Conservation (phyloP, 1,140 invertebrate species). For the Platyura marginata region DNA sequence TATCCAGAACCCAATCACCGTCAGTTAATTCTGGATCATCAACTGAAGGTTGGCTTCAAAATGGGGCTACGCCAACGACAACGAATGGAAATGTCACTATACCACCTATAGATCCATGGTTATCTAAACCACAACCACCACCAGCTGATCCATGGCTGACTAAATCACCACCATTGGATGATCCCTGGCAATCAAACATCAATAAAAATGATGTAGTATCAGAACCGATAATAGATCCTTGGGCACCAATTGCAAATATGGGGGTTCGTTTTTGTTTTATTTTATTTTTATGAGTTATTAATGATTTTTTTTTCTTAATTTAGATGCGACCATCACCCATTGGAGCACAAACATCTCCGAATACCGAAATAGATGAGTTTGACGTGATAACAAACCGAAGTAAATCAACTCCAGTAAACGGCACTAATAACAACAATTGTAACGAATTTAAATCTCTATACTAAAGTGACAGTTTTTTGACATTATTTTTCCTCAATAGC, state of each 20-base stretch:
- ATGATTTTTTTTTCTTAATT: not conserved
- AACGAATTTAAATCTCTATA: too few relatives aligned
- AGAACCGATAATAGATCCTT: conserved; percentile 28
- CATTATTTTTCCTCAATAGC: conserved; percentile 7
- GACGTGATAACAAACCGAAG: conserved; percentile 56
- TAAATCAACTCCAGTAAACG: conserved; percentile 20
- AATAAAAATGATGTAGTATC: not conserved
- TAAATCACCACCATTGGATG: conserved; percentile 20
- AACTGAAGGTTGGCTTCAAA: conserved; percentile 20
- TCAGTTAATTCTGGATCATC: conserved; percentile 21
- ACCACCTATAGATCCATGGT: conserved; percentile 3
- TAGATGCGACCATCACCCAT: conserved; percentile 2
- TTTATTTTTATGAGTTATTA: not conserved
- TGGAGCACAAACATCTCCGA: conserved; percentile 18
- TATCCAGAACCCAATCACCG: conserved; percentile 18
- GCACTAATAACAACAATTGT: conserved; percentile 26
- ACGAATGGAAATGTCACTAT: conserved; percentile 4
- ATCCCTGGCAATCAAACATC: conserved; percentile 34
- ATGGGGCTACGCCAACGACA: conserved; percentile 7
- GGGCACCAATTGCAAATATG: conserved; percentile 22
- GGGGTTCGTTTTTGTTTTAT: conserved; percentile 1
- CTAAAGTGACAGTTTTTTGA: not conserved
- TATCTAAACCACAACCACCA: conserved; percentile 1
- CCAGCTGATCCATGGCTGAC: conserved; percentile 12
- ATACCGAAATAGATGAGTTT: conserved; percentile 65